Percentiles rank a stretch among this genome's conserved stretches.
phyloP scores from a whole-genome alignment of 2,888 invertebrate species.

The Drosophila testacea region DNA sequence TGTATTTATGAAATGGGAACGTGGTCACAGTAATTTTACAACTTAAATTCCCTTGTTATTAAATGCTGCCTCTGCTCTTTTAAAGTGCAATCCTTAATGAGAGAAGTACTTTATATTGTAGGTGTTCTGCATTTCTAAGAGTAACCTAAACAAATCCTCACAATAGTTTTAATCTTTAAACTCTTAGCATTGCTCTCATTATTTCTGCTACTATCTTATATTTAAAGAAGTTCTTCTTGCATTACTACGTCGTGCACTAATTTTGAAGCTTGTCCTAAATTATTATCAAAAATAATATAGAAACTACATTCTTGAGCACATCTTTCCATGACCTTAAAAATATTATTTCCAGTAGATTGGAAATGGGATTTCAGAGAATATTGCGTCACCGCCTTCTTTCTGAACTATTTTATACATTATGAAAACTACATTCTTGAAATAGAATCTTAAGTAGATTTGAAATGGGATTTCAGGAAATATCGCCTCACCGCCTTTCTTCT shows the following conservation, averaged over 20 bases:
- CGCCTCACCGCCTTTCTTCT: too few relatives aligned
- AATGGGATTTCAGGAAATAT: constrained; percentile 1
- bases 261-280: constrained; percentile 7
- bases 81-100: not conserved
- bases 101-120: not conserved
- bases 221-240: not conserved
- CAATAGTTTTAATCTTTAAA: not conserved
- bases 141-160: not conserved
- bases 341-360: not conserved
- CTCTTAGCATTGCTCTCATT: not conserved
- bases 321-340: constrained; percentile 11
- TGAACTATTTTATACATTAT: too few relatives aligned
- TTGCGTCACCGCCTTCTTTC: too few relatives aligned
- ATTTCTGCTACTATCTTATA: not conserved
- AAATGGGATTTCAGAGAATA: constrained; percentile 1
- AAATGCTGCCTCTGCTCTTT: too few relatives aligned
- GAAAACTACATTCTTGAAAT: not conserved
- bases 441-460: not conserved
- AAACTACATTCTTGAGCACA: not conserved
- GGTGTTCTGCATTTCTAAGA: not conserved
- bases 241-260: constrained; percentile 5
- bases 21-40: not conserved
- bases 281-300: constrained; percentile 2
- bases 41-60: not conserved
- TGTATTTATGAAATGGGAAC: not conserved